These are phyloP conservation scores for Pseudomyrmex gracilis DNA, from an alignment of 1,140 invertebrate species.

Conservation along the genomic window DNA sequence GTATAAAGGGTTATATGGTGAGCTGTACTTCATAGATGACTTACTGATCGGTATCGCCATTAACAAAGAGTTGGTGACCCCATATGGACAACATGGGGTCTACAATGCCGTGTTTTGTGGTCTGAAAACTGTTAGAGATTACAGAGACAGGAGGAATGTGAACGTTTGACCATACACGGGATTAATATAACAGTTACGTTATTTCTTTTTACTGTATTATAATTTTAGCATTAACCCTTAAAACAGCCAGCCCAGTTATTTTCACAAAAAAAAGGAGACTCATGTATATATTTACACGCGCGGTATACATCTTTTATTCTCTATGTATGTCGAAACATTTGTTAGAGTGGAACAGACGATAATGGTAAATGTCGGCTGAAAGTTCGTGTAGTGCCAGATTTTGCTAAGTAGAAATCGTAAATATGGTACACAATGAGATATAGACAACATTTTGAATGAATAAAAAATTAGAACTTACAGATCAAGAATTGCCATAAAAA, in stretches of 20 bases:
- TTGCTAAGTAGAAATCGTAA: conserved; percentile 23
- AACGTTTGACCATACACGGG: conserved; percentile 73
- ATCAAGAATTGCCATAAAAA: conserved; percentile 61
- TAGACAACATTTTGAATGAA: conserved; percentile 26
- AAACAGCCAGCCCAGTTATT: conserved; percentile 53
- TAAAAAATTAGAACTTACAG: conserved; percentile 38
- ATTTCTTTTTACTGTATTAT: conserved; percentile 33
- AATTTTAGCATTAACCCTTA: conserved; percentile 70
- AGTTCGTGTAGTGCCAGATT: conserved; percentile 34
- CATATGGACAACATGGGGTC: conserved; percentile 98
- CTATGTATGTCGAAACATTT: conserved; percentile 47
- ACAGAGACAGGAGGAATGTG: conserved; percentile 82
- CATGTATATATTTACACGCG: neutral
- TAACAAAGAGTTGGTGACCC: conserved; percentile 98
- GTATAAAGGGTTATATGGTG: conserved; percentile 68
- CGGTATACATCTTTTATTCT: conserved; percentile 26
- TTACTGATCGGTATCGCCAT: conserved; percentile 98
- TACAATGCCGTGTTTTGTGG: conserved; percentile 97
- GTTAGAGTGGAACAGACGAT: conserved; percentile 43
- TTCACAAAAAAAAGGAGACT: neutral
- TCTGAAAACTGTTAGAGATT: conserved; percentile 94
- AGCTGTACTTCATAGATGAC: conserved; percentile 86
- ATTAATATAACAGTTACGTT: conserved; percentile 64
- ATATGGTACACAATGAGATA: conserved; percentile 26
- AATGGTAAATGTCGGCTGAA: conserved; percentile 54